phyloP scores from a whole-genome alignment of 1,140 invertebrate genomes.

The Idris sp. region DNA sequence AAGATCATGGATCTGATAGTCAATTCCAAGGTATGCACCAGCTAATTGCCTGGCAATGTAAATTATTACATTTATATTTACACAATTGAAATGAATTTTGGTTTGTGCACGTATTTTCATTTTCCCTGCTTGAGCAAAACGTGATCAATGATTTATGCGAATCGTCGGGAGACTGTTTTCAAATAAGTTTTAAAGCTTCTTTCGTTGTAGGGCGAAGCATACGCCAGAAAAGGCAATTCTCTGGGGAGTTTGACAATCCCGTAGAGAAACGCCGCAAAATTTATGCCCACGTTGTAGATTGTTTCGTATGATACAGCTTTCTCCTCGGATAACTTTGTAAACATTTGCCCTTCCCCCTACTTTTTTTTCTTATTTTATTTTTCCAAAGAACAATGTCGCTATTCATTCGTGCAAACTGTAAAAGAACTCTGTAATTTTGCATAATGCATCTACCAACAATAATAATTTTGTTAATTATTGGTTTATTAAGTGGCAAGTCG shows the following conservation, averaged over 20 bases:
- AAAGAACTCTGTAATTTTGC: conserved; percentile 47
- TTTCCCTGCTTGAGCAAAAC: conserved; percentile 43
- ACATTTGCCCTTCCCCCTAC: conserved; percentile 41
- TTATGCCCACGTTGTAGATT: conserved; percentile 64
- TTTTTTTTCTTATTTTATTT: conserved; percentile 57
- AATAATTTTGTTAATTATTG: too few species aligned
- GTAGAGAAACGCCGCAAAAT: conserved; percentile 67
- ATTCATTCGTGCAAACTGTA: conserved; percentile 47
- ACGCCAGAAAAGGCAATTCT: conserved; percentile 67
- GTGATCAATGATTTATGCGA: conserved; percentile 74
- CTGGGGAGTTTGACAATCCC: conserved; percentile 71
- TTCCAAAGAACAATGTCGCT: conserved; percentile 59
- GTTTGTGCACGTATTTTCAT: conserved; percentile 49
- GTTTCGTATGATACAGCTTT: conserved; percentile 60
- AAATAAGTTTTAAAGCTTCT: conserved; percentile 71
- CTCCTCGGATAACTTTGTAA: conserved; percentile 52
- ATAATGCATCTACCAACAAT: conserved; percentile 39
- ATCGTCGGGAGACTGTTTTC: conserved; percentile 57
- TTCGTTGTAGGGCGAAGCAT: conserved; percentile 67
- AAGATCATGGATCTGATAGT: conserved; percentile 87
- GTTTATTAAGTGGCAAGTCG: too few species aligned
- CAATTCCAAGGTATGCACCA: conserved; percentile 80
- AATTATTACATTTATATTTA: too few species aligned
- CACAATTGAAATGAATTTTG: too few species aligned
- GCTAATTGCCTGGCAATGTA: too few species aligned